These are phyloP conservation scores for Anguilla pacifica DNA, from an alignment of 2,797 vertebrate species.

Conservation along the genomic window DNA sequence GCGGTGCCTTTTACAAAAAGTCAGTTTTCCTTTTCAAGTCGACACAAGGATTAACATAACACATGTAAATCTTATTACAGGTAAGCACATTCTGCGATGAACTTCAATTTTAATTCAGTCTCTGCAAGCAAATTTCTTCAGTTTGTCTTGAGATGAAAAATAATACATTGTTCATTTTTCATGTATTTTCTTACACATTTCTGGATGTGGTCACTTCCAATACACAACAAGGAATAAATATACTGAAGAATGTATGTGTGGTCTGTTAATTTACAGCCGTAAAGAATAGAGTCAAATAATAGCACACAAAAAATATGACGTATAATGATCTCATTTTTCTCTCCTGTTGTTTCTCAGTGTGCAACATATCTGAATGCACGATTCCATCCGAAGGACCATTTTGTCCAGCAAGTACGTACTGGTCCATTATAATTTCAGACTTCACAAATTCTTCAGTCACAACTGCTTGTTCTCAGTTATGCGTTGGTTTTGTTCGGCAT, in stretches of 20 bases:
- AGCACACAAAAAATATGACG: too few relatives aligned
- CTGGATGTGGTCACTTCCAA: too few relatives aligned
- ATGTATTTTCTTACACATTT: too few relatives aligned
- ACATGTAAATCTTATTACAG: conserved; percentile 54
- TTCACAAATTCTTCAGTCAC: not conserved
- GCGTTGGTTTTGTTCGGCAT: not conserved
- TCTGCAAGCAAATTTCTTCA: not conserved
- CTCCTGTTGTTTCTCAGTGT: too few relatives aligned
- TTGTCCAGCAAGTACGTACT: not conserved
- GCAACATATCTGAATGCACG: too few relatives aligned
- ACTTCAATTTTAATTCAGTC: not conserved
- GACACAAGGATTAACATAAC: conserved; percentile 46
- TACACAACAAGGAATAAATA: not conserved
- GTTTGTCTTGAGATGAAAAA: too few relatives aligned
- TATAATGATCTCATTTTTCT: too few relatives aligned
- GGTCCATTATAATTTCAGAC: not conserved
- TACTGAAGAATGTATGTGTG: not conserved
- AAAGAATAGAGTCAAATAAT: too few relatives aligned
- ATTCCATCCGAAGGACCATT: too few relatives aligned
- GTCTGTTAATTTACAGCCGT: too few relatives aligned
- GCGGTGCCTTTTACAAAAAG: conserved; percentile 37
- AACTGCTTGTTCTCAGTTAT: not conserved
- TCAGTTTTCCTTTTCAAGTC: conserved; percentile 31
- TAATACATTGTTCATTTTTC: too few relatives aligned
- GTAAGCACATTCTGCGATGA: conserved; percentile 43